These are phyloP conservation scores for Hippocampus barbouri DNA, from an alignment of 2,113 vertebrate genomes.

Conservation along the genomic window DNA sequence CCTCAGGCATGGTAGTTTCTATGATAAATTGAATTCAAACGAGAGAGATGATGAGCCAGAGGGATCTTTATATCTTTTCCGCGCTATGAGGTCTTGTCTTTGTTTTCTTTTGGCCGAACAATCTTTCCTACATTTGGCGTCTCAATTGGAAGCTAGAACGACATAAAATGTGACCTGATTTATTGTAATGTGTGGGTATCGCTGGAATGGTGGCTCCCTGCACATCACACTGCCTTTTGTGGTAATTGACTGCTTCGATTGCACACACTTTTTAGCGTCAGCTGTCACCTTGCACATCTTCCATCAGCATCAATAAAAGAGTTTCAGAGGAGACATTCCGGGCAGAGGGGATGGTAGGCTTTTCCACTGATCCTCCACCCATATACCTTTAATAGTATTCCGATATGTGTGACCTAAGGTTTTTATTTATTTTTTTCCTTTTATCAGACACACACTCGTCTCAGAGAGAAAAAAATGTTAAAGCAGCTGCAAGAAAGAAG, in stretches of 20 bases:
- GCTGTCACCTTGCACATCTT: slow-evolving; percentile 16
- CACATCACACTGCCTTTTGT: neutral
- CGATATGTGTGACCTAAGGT: neutral
- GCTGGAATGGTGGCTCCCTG: neutral
- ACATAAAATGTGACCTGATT: neutral
- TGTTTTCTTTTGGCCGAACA: neutral
- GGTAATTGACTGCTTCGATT: slow-evolving; percentile 14
- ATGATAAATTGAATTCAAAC: neutral
- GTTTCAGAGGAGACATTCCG: slow-evolving; percentile 34
- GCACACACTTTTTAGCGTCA: slow-evolving; percentile 8
- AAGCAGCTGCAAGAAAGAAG: neutral
- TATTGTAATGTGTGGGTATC: neutral
- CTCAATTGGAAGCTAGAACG: neutral
- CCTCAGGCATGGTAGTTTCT: neutral
- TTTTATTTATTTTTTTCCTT: slow-evolving; percentile 2
- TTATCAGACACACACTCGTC: slow-evolving; percentile 20
- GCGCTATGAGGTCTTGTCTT: neutral
- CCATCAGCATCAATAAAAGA: slow-evolving; percentile 13
- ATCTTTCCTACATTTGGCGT: neutral
- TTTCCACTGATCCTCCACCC: slow-evolving; percentile 31
- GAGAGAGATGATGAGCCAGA: neutral
- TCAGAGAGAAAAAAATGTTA: neutral
- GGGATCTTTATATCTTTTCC: neutral
- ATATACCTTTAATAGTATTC: neutral
- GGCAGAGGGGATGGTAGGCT: slow-evolving; percentile 31